Base-by-base conservation (phyloP, 2,888 invertebrate genomes). In the Stenolophus ochropezus region DNA sequence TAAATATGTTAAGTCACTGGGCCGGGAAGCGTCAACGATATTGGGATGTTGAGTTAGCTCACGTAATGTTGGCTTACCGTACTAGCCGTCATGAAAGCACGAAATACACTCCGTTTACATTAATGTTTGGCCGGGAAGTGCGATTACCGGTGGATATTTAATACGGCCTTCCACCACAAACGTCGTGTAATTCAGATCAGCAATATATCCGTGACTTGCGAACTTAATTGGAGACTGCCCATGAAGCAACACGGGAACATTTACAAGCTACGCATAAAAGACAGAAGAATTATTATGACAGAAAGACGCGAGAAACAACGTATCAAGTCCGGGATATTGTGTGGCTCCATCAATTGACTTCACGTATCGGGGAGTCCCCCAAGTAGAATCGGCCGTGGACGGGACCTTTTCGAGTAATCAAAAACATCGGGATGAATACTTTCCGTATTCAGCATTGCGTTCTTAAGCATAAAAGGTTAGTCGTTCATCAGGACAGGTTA, bases 1-100 rank as follows among this genome's bases (percentile, higher is more conserved):
- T 78, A 2, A 78, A 61, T 47, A 78, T 78, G 65, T 78, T 78
- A 16, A 61, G 61, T 14, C 65, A 78, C 18, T 78, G 78, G 61
- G 61, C 78, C 4, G 78, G 78, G 21, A 21, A 27, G 5, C 27
- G 5, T 27, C 27, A 27, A 27, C 27, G 27, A 3, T 27, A 3
- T 27, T 27, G 27, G 27, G 27, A 27, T 27, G 27, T 78, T 4
- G 5, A 27, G 5, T 4, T 27, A 27, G 4, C 27, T 4, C 27
- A 27, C 3, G 5, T 27, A 27, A 27, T 27, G 27, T 4, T 27
- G 27, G 27, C 27, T 4, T 27, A 27, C 5, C 76, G 76, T 4
- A 27, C 4, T 5, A 27, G 27, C 27, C 27, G 5, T 5, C 27
- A 27, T 27, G 27, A 5, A 27, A 27, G 27, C 5, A 27, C 27